Conservation (phyloP, 2,888 invertebrate genomes). For the Machimus atricapillus region DNA sequence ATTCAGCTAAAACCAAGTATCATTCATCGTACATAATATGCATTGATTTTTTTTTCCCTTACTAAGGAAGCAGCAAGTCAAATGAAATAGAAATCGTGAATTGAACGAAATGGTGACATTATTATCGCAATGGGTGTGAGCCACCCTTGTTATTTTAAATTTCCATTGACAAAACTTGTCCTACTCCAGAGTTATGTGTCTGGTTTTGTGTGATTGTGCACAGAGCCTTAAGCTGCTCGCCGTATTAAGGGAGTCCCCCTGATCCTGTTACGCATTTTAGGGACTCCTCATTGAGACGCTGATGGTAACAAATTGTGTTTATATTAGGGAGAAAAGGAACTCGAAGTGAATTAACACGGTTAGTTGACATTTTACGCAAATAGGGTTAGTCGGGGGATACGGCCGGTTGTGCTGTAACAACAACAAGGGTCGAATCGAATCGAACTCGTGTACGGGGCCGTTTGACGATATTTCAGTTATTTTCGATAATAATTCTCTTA, state of each 20-base stretch:
- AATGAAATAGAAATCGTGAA: not conserved
- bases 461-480: not conserved
- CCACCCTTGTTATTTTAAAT: constrained; percentile 48
- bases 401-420: not conserved
- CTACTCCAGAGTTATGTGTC: not conserved
- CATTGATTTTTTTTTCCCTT: not conserved
- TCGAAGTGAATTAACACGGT: constrained; percentile 47
- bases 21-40: not conserved
- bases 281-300: constrained; percentile 42
- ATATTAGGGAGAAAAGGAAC: constrained; percentile 43
- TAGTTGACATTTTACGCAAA: constrained; percentile 46
- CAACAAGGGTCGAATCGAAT: not conserved
- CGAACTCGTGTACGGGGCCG: not conserved
- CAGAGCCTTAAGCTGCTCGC: constrained; percentile 5
- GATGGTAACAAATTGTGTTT: constrained; percentile 47
- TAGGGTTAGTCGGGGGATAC: constrained; percentile 35
- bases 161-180: constrained; percentile 45
- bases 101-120: not conserved
- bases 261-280: constrained; percentile 39
- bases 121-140: not conserved
- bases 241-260: constrained; percentile 12
- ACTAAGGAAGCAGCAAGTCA: not conserved
- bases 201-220: not conserved
- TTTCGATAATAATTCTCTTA: not conserved
- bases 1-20: not conserved